Conservation (phyloP, 2,113 vertebrate species). For the Oplegnathus fasciatus region DNA sequence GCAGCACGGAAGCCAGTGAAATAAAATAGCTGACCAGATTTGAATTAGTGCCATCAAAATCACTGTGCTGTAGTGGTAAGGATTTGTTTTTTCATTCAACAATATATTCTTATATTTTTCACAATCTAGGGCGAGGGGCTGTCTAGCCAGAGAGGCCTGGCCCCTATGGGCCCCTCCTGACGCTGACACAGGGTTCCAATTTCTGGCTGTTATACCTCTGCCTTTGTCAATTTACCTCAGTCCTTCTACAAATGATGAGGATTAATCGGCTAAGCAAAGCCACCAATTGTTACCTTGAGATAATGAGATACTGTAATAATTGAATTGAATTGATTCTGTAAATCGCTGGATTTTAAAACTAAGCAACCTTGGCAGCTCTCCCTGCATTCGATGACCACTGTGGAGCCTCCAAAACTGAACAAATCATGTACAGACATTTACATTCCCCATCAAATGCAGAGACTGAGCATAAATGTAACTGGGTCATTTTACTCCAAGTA, state of each 20-base stretch:
- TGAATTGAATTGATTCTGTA: neutral
- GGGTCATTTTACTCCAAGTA: neutral
- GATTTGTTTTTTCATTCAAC: neutral
- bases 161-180: no score
- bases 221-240: neutral
- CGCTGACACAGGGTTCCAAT: neutral
- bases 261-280: neutral
- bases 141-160: no score
- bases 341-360: neutral
- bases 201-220: neutral
- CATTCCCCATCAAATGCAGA: neutral
- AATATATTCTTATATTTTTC: no score
- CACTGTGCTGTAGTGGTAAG: neutral
- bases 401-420: neutral
- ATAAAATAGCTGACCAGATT: no score
- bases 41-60: no score
- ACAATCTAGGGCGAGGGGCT: no score
- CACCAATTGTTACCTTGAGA: neutral
- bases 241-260: neutral
- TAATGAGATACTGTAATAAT: conserved; percentile 1
- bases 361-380: neutral
- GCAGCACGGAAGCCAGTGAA: no score
- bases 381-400: neutral
- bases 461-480: neutral
- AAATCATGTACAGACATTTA: neutral